phyloP scores from a whole-genome alignment of 2,797 vertebrate species.

The Galago senegalensis region DNA sequence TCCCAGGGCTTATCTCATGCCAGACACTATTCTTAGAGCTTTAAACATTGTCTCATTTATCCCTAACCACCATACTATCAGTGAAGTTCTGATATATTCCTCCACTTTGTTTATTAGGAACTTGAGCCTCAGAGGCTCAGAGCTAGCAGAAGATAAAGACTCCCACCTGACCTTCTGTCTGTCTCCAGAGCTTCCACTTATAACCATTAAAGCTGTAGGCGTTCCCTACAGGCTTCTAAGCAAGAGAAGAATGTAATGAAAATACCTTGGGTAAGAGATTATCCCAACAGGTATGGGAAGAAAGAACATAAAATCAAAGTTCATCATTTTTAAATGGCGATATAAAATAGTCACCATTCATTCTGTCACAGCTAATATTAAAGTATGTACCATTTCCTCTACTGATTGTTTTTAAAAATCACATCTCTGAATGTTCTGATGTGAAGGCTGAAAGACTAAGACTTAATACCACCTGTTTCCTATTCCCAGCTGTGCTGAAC shows the following conservation, averaged over 20 bases:
- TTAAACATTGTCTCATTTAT: conserved; percentile 26
- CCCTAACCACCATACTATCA: neutral
- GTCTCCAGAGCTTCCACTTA: neutral
- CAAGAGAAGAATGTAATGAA: conserved; percentile 40
- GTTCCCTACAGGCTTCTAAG: neutral
- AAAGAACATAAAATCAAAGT: conserved; percentile 39
- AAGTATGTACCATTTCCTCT: neutral
- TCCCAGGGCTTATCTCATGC: neutral
- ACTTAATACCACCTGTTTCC: conserved; percentile 14
- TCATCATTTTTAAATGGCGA: conserved; percentile 29
- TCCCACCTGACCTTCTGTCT: neutral
- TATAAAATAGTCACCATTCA: neutral
- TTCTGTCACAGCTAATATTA: conserved; percentile 44
- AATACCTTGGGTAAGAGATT: conserved; percentile 6
- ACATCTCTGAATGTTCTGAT: neutral
- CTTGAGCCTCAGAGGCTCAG: conserved; percentile 13
- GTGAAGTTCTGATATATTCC: conserved; percentile 33
- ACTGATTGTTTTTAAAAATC: neutral
- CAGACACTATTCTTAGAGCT: neutral
- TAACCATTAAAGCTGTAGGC: neutral
- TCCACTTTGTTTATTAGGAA: conserved; percentile 42
- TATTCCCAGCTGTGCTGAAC: neutral
- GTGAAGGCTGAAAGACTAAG: conserved; percentile 46
- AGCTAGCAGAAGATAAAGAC: conserved; percentile 20
- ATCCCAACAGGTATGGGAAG: neutral